Conservation (phyloP, 2,113 vertebrate species). For the Hydrochoerus hydrochaeris region DNA sequence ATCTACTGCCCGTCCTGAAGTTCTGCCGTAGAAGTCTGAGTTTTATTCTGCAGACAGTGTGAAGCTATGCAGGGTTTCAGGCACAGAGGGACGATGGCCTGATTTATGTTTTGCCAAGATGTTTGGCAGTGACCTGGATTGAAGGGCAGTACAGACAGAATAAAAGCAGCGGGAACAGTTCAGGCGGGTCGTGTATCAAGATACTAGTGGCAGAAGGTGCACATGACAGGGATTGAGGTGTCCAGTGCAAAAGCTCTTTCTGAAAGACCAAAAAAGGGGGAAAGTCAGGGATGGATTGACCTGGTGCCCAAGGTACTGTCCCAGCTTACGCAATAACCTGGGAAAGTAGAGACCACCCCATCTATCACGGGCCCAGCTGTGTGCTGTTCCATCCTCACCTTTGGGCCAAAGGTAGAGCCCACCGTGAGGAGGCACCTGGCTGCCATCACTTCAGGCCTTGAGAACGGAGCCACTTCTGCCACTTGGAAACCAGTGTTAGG, state of each 20-base stretch:
- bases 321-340: background rate
- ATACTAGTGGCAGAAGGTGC: background rate
- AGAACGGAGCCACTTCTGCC: background rate
- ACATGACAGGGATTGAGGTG: no score
- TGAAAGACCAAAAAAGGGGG: background rate
- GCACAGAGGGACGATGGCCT: background rate
- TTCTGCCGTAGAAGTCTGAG: no score
- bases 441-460: background rate
- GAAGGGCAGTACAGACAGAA: background rate
- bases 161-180: no score
- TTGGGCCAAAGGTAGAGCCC: slow-evolving; percentile 53
- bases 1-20: background rate
- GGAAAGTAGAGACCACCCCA: background rate
- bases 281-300: background rate
- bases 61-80: background rate
- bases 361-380: background rate
- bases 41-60: background rate
- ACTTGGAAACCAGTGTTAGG: slow-evolving; percentile 3
- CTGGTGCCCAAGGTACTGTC: background rate
- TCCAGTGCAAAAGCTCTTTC: background rate
- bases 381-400: background rate
- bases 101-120: background rate
- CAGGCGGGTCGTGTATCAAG: background rate
- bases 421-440: slow-evolving; percentile 24
- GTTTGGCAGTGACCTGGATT: background rate